These are phyloP conservation scores for Egretta garzetta DNA, from an alignment of 2,113 vertebrate genomes.

Conservation along the genomic window DNA sequence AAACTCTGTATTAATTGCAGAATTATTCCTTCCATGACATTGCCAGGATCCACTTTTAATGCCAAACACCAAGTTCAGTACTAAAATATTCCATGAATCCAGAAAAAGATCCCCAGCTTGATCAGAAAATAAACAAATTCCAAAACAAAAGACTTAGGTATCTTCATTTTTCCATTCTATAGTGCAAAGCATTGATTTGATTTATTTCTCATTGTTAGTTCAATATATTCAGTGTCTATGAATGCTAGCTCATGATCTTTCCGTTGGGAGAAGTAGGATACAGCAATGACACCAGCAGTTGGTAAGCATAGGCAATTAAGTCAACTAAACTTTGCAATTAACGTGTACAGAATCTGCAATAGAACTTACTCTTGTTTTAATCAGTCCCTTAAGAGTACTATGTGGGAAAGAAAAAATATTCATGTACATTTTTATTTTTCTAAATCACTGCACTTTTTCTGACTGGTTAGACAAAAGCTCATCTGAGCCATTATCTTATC, in stretches of 20 bases:
- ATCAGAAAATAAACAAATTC: neutral
- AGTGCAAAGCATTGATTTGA: neutral
- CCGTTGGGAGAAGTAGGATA: neutral
- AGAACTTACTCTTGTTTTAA: neutral
- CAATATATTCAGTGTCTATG: neutral
- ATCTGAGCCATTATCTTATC: neutral
- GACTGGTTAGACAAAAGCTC: neutral
- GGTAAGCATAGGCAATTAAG: neutral
- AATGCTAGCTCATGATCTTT: neutral
- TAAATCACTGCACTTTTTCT: neutral
- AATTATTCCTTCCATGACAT: neutral
- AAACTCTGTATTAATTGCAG: neutral
- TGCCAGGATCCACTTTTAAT: neutral
- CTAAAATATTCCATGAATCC: neutral
- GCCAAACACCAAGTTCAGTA: neutral
- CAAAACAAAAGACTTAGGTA: neutral
- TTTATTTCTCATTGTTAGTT: neutral
- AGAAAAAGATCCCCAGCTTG: neutral
- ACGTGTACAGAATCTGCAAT: neutral
- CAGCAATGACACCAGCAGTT: neutral
- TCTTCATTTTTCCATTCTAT: neutral
- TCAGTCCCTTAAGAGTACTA: neutral
- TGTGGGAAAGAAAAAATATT: neutral
- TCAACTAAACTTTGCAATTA: neutral
- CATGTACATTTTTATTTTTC: neutral